phyloP scores from a whole-genome alignment of 2,797 vertebrate species.

The Urosaurus nigricauda region DNA sequence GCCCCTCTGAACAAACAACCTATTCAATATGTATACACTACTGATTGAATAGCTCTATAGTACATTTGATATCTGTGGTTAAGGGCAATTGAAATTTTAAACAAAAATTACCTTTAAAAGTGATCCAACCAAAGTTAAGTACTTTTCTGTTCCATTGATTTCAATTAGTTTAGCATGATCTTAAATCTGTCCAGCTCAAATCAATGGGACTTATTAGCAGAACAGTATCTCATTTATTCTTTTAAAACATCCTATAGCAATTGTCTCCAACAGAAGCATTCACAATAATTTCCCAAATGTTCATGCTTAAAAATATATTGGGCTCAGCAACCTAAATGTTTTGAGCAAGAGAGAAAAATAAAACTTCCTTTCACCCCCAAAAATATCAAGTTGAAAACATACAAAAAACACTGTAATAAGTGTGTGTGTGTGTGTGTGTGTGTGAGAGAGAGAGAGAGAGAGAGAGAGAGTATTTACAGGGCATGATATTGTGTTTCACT shows the following conservation, averaged over 20 bases:
- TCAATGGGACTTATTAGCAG: not conserved
- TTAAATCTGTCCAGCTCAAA: not conserved
- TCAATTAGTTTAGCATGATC: not conserved
- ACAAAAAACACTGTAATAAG: not conserved
- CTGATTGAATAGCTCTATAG: not conserved
- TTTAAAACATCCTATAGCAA: not conserved
- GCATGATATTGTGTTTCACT: conserved; percentile 30
- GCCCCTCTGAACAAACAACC: too few relatives aligned
- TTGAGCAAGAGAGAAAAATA: too few relatives aligned
- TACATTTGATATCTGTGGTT: not conserved
- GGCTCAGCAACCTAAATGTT: not conserved
- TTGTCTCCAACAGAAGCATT: not conserved
- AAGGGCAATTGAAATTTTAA: not conserved
- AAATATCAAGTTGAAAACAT: conserved; percentile 16
- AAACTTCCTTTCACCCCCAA: too few relatives aligned
- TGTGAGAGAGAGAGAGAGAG: too few relatives aligned
- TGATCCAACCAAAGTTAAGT: not conserved
- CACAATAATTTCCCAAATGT: conserved; percentile 2
- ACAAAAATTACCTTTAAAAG: not conserved
- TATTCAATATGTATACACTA: not conserved
- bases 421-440: not conserved
- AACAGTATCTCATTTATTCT: not conserved
- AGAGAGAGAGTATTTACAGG: not conserved
- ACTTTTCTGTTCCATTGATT: not conserved
- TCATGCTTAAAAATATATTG: not conserved